Base-by-base conservation (phyloP, 2,888 invertebrate genomes). In the Shargacucullia verbasci region DNA sequence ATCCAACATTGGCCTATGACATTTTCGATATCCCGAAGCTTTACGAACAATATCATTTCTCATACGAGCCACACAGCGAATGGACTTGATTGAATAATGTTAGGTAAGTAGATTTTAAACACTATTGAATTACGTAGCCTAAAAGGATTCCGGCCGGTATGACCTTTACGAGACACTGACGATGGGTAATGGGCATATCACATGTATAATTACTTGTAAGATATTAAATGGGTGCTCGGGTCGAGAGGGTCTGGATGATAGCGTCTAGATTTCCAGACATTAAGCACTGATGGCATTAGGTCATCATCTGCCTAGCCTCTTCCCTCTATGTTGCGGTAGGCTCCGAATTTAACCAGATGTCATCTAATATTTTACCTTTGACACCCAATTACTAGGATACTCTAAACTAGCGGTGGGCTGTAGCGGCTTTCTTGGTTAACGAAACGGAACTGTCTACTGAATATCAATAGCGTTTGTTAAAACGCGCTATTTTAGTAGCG, bases 51-150 rank as follows among this genome's bases (percentile, higher is more conserved):
- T 57, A 56, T 59, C 13, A 70, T 61, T 65, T 70, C 52, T 73
- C 59, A 34, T 53, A 68, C 45, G 57, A 59, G n/a, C 59, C 63
- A 50, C 62, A 66, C 46, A 65, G 71, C 66, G 63, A 80, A 81
- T 80, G 76, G 79, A 71, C 70, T 70, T 83, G 80, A 89, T 88
- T 85, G 79, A 86, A 88, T 89, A 85, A 87, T 74, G 82, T 76
- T 57, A 79, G 81, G 81, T 85, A 87, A 88, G 82, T 86, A 79
- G 81, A 82, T 84, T 85, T 86, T 79, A 81, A 83, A 79, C 82
- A 82, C 84, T 85, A 89, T 88, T 85, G 80, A 82, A 79, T 89
- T 87, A 88, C 79, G 70, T 53, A 55, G 66, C 78, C 82, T 85
- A 81, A 87, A 86, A 84, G 88, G 85, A 81, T 81, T 80, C 73